phyloP scores from a whole-genome alignment of 2,113 vertebrate genomes.

The Catharus minimus region DNA sequence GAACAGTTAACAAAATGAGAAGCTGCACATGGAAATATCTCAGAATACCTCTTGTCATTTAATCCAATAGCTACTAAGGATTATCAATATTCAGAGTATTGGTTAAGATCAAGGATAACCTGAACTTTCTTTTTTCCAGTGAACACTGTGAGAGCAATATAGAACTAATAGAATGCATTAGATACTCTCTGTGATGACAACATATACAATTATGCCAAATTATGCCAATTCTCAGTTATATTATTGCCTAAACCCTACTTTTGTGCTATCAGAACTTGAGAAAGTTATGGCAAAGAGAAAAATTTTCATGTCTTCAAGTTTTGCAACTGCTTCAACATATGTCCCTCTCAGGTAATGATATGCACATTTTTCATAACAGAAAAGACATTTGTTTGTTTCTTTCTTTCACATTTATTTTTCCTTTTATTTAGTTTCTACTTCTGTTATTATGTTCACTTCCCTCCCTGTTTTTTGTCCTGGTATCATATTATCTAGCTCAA shows the following conservation, averaged over 20 bases:
- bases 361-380: not conserved
- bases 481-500: not conserved
- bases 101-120: not conserved
- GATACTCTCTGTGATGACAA: not conserved
- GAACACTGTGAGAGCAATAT: not conserved
- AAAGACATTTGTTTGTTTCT: not conserved
- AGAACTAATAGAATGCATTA: not conserved
- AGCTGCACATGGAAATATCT: not conserved
- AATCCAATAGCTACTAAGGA: not conserved
- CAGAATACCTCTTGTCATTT: not conserved
- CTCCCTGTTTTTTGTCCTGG: not conserved
- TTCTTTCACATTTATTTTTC: not conserved
- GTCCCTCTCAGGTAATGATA: not conserved
- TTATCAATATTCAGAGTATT: not conserved
- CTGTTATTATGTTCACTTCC: not conserved
- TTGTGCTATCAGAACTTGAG: not conserved
- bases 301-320: not conserved
- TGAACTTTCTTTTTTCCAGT: not conserved
- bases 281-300: not conserved
- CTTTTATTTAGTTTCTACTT: not conserved
- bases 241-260: not conserved
- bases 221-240: not conserved
- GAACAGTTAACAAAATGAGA: not conserved
- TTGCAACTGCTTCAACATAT: not conserved
- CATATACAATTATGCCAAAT: not conserved